Conservation (phyloP, 1,140 invertebrate genomes). For the Oreohelix idahoensis region DNA sequence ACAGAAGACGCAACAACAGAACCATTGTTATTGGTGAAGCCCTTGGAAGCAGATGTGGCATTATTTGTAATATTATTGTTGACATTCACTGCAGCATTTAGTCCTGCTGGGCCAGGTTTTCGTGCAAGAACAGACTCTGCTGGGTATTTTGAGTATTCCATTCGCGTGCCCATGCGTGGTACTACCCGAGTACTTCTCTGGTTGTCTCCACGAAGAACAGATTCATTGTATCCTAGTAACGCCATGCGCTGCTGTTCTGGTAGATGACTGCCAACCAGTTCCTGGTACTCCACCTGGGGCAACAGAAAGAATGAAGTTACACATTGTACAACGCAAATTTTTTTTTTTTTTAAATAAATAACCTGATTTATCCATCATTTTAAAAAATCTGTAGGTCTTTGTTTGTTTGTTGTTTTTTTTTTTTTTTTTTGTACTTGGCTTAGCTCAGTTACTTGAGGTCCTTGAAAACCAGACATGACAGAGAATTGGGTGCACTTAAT, state of each 20-base stretch:
- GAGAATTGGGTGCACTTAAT: too few species aligned
- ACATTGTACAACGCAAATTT: too few species aligned
- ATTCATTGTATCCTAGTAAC: conserved; percentile 15
- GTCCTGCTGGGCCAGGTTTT: conserved; percentile 1
- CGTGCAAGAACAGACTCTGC: conserved; percentile 6
- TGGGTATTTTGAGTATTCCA: conserved; percentile 68
- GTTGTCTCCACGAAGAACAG: conserved; percentile 43
- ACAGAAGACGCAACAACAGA: conserved; percentile 35
- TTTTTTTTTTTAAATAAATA: too few species aligned
- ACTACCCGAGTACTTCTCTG: conserved; percentile 68
- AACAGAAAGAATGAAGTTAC: conserved; percentile 1
- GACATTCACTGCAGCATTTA: neutral
- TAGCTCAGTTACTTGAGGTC: too few species aligned
- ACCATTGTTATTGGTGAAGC: neutral
- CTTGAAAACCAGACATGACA: too few species aligned
- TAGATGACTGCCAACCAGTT: conserved; percentile 65
- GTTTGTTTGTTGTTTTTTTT: too few species aligned
- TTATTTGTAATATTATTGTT: conserved; percentile 27
- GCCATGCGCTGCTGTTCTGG: conserved; percentile 49
- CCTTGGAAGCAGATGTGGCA: neutral
- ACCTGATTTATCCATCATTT: too few species aligned
- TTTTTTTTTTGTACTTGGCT: too few species aligned
- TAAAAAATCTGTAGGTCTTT: too few species aligned
- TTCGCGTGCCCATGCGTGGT: conserved; percentile 75
- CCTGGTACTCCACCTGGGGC: conserved; percentile 72